Evolutionary conservation across 2,888 invertebrate species (phyloP), one percentile per base, ranked within the genome.

Genomic region (Bellardia bayeri): DNA sequence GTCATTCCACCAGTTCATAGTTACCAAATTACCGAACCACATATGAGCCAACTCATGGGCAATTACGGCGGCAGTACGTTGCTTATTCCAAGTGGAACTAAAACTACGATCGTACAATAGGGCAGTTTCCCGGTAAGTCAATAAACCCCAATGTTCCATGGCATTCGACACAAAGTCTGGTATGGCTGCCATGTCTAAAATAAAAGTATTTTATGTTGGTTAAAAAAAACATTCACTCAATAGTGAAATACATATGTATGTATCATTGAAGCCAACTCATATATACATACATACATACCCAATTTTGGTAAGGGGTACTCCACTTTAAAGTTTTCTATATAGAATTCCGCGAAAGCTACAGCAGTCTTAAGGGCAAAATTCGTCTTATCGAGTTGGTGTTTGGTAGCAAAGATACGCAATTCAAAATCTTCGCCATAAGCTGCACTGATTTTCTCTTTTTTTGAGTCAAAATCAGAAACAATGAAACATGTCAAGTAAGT

Each of bases 81-180:
- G 96, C 91, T 97, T 96, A 91, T 97, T 97, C n/a, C 93, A 92
- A 0, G 96, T 95, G 0, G 98, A 97, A 56, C 97, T 97, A 9
- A 95, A 95, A 0, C 94, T 93, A 11, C 95, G 93, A 90, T 98
- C 97, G 89, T 97, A 97, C 0, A 99, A 95, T 82, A 99, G 95
- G 78, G 96, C 95, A 0, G 96, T 96, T 94, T 99, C 98, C 88
- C 98, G 95, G 93, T 97, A 99, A 0, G 98, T 98, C 2, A 99
- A 97, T 51, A 99, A 94, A 1, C 95, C 95, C 99, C 99, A 99
- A 98, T 94, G 98, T 97, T 99, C 99, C 95, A 99, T 99, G 0
- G 99, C 99, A 3, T 98, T 98, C 0, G 92, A 91, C 6, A 91
- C 89, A 72, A 92, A 93, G 85, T 93, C 93, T 0, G 93, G 93